Percentiles rank a stretch among this genome's conserved stretches.
These are phyloP conservation scores for Struthidea cinerea DNA, from an alignment of 2,113 vertebrate genomes.

Conservation along the genomic window DNA sequence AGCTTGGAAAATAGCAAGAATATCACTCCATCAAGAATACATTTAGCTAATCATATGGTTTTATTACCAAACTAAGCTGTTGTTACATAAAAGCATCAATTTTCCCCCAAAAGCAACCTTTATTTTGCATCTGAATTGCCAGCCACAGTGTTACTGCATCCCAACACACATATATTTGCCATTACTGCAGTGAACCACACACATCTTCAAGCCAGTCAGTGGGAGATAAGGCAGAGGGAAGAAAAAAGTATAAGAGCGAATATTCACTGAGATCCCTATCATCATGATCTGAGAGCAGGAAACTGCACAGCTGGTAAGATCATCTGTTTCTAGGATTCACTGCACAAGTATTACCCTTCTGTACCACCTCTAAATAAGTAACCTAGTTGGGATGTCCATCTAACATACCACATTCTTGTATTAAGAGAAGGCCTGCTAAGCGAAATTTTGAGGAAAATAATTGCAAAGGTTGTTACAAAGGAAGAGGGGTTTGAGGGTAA, in stretches of 20 bases:
- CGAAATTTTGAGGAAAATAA: constrained; percentile 46
- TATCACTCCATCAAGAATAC: neutral
- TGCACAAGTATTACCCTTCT: constrained; percentile 77
- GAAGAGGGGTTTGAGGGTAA: constrained; percentile 17
- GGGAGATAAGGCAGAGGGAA: constrained; percentile 33
- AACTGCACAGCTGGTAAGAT: constrained; percentile 62
- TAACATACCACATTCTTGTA: constrained; percentile 56
- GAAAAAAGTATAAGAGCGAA: constrained; percentile 62
- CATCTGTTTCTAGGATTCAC: constrained; percentile 70
- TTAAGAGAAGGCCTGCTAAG: constrained; percentile 49
- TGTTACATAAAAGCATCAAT: constrained; percentile 17
- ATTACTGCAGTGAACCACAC: neutral
- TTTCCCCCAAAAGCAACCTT: constrained; percentile 7
- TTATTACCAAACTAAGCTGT: neutral
- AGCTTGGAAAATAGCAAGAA: neutral
- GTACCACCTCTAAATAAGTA: constrained; percentile 32
- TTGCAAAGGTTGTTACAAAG: constrained; percentile 57
- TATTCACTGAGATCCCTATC: constrained; percentile 70
- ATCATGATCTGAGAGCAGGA: constrained; percentile 69
- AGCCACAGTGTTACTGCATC: neutral
- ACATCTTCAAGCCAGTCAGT: constrained; percentile 1
- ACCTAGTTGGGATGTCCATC: constrained; percentile 48
- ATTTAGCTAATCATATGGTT: neutral
- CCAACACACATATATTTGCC: neutral
- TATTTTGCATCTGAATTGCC: neutral